Conservation (phyloP, 2,797 vertebrate genomes). For the Scomberomorus guttatus region DNA sequence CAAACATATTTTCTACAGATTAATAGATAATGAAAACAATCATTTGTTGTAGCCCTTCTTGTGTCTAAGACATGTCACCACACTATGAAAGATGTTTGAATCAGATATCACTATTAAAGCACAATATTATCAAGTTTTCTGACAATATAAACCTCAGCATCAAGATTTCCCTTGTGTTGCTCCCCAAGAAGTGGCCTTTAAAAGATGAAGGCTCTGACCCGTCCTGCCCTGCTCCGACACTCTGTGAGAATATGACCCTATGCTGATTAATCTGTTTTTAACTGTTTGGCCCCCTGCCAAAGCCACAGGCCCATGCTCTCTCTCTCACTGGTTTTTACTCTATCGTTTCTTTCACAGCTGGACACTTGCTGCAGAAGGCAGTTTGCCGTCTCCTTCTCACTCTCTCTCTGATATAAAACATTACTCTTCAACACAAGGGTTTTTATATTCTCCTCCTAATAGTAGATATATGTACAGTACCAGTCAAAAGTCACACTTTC, state of each 20-base stretch:
- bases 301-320: constrained; percentile 67
- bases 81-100: background rate
- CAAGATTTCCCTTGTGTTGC: constrained; percentile 31
- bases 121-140: constrained; percentile 13
- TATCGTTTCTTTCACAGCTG: constrained; percentile 73
- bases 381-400: constrained; percentile 38
- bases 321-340: constrained; percentile 67
- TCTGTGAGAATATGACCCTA: constrained; percentile 79
- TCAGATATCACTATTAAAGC: background rate
- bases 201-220: constrained; percentile 52
- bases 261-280: constrained; percentile 88
- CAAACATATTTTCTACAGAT: no score
- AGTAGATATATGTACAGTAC: background rate
- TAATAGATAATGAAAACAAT: no score
- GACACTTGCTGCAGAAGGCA: constrained; percentile 57
- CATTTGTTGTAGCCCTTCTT: no score
- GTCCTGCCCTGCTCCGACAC: constrained; percentile 48
- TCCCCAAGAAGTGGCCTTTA: constrained; percentile 9
- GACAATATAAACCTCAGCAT: background rate
- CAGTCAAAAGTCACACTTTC: no score
- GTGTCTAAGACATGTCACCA: background rate
- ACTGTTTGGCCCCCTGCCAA: constrained; percentile 79
- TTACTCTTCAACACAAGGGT: constrained; percentile 50
- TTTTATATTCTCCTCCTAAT: constrained; percentile 44
- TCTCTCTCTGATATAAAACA: constrained; percentile 42